A percentile compares a stretch with the other conserved stretches of the same genome.
These are phyloP conservation scores for Platycheirus albimanus DNA, from an alignment of 2,888 invertebrate genomes.

Conservation along the genomic window DNA sequence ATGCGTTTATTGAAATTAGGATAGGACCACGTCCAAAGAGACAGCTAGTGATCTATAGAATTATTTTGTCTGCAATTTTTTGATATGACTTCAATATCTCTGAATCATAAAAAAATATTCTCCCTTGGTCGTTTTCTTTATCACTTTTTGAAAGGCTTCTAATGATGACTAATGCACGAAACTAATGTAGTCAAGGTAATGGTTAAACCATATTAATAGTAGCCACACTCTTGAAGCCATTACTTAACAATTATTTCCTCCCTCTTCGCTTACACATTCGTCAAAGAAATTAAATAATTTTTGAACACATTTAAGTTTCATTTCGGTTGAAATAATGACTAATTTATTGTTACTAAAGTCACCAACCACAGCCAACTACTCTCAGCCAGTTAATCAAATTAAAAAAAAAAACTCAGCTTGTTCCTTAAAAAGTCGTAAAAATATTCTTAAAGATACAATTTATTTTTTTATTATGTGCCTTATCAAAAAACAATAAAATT, in stretches of 20 bases:
- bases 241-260: not conserved
- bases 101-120: too few species aligned
- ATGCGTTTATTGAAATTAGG: too few species aligned
- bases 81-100: too few species aligned
- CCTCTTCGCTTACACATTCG: not conserved
- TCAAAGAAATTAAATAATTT: constrained; percentile 7
- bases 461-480: constrained; percentile 42
- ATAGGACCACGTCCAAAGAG: too few species aligned
- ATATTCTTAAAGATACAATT: constrained; percentile 51
- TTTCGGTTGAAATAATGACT: constrained; percentile 57
- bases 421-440: constrained; percentile 67
- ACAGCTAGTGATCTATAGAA: too few species aligned
- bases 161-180: too few species aligned
- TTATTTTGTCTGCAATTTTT: too few species aligned
- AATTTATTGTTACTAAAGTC: constrained; percentile 46
- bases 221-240: not conserved
- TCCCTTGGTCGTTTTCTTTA: too few species aligned
- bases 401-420: constrained; percentile 24
- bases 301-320: constrained; percentile 11
- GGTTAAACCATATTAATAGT: not conserved
- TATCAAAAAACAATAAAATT: constrained; percentile 64
- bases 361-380: not conserved
- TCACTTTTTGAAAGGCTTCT: too few species aligned
- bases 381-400: constrained; percentile 65
- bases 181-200: not conserved